Evolutionary conservation across 2,797 vertebrate species (phyloP).

Genomic region (Microctenopoma steveboyesi): DNA sequence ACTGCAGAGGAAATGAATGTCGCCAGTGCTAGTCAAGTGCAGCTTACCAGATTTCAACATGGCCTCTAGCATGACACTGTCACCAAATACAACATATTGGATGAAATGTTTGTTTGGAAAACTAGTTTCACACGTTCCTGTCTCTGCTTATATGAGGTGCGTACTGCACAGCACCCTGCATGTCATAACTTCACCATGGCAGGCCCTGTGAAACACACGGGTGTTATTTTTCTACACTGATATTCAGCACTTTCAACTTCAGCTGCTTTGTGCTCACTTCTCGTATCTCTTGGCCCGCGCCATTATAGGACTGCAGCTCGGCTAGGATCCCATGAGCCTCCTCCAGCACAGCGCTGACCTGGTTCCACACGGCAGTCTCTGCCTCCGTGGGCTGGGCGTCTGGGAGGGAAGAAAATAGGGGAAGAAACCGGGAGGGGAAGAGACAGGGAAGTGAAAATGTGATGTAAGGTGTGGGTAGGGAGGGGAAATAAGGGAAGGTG

Average conservation of each 20-base stretch:
- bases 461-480: conserved; percentile 34
- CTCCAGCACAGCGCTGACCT: conserved; percentile 93
- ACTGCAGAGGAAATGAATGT: conserved; percentile 23
- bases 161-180: neutral
- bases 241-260: conserved; percentile 22
- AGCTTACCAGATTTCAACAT: neutral
- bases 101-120: conserved; percentile 17
- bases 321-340: conserved; percentile 91
- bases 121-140: conserved; percentile 18
- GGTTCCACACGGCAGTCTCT: conserved; percentile 94
- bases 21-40: neutral
- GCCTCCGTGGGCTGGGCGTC: conserved; percentile 95
- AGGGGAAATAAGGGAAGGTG: conserved; percentile 20
- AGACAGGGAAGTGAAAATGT: conserved; percentile 56
- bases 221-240: neutral
- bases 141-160: conserved; percentile 15
- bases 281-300: conserved; percentile 93
- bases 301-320: conserved; percentile 92
- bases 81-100: conserved; percentile 18
- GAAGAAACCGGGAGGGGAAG: conserved; percentile 8
- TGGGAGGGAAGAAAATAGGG: conserved; percentile 48
- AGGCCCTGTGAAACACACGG: conserved; percentile 3
- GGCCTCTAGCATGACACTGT: neutral
- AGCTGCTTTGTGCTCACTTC: conserved; percentile 81
- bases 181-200: conserved; percentile 15